Evolutionary conservation across 2,888 invertebrate species (phyloP).

Genomic region (Crossocerus cetratus): DNA sequence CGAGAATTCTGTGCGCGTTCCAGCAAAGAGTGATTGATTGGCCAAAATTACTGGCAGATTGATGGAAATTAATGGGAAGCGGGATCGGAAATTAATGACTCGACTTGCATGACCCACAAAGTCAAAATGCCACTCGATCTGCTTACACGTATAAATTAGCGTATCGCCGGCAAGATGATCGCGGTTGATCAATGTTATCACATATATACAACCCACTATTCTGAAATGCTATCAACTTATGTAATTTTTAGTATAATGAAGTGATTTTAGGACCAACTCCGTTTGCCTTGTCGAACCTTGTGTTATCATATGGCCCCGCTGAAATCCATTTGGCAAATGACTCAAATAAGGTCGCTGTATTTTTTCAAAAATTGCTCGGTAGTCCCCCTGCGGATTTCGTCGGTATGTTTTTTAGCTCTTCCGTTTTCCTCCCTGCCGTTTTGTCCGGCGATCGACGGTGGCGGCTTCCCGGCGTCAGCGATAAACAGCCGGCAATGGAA

Average conservation of each 20-base stretch:
- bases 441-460: neutral
- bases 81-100: conserved; percentile 57
- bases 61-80: conserved; percentile 63
- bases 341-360: neutral
- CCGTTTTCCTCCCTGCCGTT: neutral
- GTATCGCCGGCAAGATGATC: too few species aligned
- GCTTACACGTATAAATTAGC: conserved; percentile 39
- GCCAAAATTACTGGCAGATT: conserved; percentile 64
- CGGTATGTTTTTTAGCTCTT: neutral
- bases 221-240: too few species aligned
- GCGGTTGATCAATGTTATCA: too few species aligned
- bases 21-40: conserved; percentile 59
- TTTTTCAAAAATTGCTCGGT: neutral
- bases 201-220: too few species aligned
- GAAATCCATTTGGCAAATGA: conserved; percentile 27
- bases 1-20: conserved; percentile 24
- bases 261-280: too few species aligned
- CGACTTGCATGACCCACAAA: conserved; percentile 31
- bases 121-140: conserved; percentile 51
- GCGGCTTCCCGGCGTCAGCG: neutral
- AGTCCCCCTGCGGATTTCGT: neutral
- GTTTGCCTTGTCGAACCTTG: too few species aligned
- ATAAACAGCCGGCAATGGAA: neutral
- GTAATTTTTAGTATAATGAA: too few species aligned
- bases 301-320: neutral